A percentile compares a stretch with the other conserved stretches of the same genome.
Evolutionary conservation across 2,797 vertebrate genomes (phyloP).

Genomic region (Poecile montanus): DNA sequence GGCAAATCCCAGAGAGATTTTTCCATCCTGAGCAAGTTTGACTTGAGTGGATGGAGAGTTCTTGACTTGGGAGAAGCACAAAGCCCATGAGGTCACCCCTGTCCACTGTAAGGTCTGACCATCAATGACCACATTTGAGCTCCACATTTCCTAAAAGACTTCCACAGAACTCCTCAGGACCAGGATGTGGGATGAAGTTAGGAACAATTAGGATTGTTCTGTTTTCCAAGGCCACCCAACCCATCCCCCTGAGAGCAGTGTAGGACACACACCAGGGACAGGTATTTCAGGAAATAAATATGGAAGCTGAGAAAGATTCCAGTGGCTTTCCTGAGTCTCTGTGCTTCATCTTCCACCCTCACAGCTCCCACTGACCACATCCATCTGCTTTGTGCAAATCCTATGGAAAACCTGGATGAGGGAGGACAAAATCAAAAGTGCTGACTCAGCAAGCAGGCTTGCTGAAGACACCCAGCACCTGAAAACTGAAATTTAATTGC

Average conservation of each 20-base stretch:
- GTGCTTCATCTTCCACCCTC: background rate
- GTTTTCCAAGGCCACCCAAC: background rate
- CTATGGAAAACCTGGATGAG: background rate
- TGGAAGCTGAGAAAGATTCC: background rate
- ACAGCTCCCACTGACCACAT: background rate
- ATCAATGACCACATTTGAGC: background rate
- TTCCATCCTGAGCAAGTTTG: background rate
- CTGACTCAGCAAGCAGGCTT: background rate
- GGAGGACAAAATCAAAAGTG: background rate
- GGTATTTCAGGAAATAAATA: background rate
- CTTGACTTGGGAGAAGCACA: background rate
- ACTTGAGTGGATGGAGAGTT: background rate
- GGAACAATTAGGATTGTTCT: fast-evolving
- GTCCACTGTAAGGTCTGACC: background rate
- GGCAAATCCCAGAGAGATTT: background rate
- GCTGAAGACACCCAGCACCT: background rate
- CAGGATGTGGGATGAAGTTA: background rate
- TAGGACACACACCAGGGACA: too few species aligned
- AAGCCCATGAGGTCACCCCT: background rate
- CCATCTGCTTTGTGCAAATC: background rate
- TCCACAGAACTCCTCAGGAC: background rate
- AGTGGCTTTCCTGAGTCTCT: background rate
- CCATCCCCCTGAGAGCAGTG: background rate
- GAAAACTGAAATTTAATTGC: background rate
- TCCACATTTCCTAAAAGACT: background rate